phyloP scores from a whole-genome alignment of 2,888 invertebrate species.

The Biston stratarius region DNA sequence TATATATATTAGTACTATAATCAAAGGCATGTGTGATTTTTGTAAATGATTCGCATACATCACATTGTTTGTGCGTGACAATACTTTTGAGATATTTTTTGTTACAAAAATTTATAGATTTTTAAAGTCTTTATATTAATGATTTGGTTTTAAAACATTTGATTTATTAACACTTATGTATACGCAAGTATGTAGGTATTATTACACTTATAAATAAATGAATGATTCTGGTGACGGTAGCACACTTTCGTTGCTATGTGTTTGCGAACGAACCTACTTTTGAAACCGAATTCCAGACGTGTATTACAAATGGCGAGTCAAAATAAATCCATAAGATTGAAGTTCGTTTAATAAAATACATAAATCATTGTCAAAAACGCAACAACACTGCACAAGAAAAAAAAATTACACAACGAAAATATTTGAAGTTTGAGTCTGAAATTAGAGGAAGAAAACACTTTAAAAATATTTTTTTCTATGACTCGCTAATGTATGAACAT shows the following conservation, averaged over 20 bases:
- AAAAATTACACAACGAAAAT: too few relatives aligned
- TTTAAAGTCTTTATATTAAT: conserved; percentile 5
- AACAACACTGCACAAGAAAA: too few relatives aligned
- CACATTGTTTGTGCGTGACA: conserved; percentile 76
- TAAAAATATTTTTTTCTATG: too few relatives aligned
- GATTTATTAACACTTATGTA: conserved; percentile 13
- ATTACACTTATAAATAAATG: neutral
- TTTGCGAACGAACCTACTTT: neutral
- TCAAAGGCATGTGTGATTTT: conserved; percentile 61
- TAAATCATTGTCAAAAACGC: too few relatives aligned
- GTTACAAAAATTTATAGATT: conserved; percentile 17
- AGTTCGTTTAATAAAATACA: too few relatives aligned
- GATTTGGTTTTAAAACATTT: conserved; percentile 6
- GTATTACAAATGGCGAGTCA: neutral
- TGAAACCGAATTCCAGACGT: neutral
- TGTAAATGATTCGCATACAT: conserved; percentile 57
- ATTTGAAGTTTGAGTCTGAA: too few relatives aligned
- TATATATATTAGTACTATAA: conserved; percentile 46
- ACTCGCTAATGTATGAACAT: too few relatives aligned
- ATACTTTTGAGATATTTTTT: conserved; percentile 44
- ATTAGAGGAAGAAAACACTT: too few relatives aligned
- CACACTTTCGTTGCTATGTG: neutral
- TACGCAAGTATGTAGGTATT: neutral
- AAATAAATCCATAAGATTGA: neutral
- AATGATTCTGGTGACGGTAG: neutral